phyloP scores from a whole-genome alignment of 1,140 invertebrate species.

The Cepaea nemoralis region DNA sequence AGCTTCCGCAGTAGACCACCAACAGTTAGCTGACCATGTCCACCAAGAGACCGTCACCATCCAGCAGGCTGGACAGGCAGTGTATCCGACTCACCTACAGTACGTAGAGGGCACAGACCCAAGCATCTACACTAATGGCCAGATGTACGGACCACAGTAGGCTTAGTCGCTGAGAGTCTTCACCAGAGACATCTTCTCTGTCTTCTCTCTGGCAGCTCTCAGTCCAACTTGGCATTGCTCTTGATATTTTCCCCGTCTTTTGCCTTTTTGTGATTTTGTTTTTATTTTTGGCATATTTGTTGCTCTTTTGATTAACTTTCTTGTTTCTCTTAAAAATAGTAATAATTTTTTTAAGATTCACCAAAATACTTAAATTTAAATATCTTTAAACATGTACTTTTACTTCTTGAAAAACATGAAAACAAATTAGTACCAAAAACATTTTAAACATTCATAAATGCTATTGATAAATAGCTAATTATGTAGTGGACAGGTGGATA shows the following conservation, averaged over 20 bases:
- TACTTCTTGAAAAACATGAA: too few relatives aligned
- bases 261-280: neutral
- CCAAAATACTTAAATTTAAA: too few relatives aligned
- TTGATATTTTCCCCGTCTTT: neutral
- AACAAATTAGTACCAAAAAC: too few relatives aligned
- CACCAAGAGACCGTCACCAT: slow-evolving; percentile 68
- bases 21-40: slow-evolving; percentile 53
- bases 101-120: slow-evolving; percentile 80
- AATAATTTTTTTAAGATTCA: neutral
- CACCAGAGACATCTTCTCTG: neutral
- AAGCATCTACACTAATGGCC: slow-evolving; percentile 80
- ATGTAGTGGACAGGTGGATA: too few relatives aligned
- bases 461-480: too few relatives aligned
- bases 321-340: neutral
- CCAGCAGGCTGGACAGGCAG: slow-evolving; percentile 68
- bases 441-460: too few relatives aligned
- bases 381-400: too few relatives aligned
- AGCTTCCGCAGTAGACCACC: slow-evolving; percentile 54
- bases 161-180: slow-evolving; percentile 2
- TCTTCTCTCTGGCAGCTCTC: neutral
- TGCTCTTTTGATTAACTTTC: neutral
- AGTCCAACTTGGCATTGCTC: slow-evolving; percentile 16
- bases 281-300: neutral
- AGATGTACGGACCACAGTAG: slow-evolving; percentile 73
- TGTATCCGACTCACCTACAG: slow-evolving; percentile 78